Evolutionary conservation across 2,797 vertebrate genomes (phyloP), one percentile per base, ranked within the genome.

Genomic region (Macropodus opercularis): DNA sequence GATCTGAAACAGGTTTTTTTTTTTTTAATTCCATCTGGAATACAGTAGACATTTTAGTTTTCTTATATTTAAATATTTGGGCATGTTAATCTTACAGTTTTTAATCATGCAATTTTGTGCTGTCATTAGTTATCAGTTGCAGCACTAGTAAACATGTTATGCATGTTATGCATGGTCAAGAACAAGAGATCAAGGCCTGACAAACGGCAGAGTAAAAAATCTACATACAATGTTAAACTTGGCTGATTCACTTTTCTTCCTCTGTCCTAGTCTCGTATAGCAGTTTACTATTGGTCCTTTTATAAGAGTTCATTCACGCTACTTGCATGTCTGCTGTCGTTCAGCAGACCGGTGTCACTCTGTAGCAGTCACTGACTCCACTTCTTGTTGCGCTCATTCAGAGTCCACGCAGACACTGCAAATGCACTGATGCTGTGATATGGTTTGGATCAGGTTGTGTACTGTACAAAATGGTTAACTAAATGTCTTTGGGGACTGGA

Each of bases 331-430:
- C 44, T 80, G 21, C 36, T 57, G 50, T 69, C 29, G 18, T 38
- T 22, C 60, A 60, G 60, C 54, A 69, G 60, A 47, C 42, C 50
- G 72, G 84, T 90, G 85, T 84, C 87, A 79, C 77, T 47, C 79
- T 54, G 81, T 85, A 79, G 72, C 75, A 43, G 78, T 32, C 75
- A 72, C 79, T 22, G 56, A 21, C 35, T 46, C 3, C 0, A 77
- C 58, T 76, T 78, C 26, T 32, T 68, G 60, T 68, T 39, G 39
- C 39, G 53, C 64, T 63, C 57, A 49, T 24, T 68, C 57, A 62
- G 4, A 19, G 48, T 63, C 60, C 38, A 49, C 49, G 38, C 53
- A 51, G 17, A 38, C 15, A 19, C 43, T 61, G 27, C 14, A 51
- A 41, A 58, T 22, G 26, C 42, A 64, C 18, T 40, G 57, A 64